Percentiles rank a stretch among this genome's conserved stretches.
These are phyloP conservation scores for Scaptomyza parva DNA, from an alignment of 2,888 invertebrate genomes.

Conservation along the genomic window DNA sequence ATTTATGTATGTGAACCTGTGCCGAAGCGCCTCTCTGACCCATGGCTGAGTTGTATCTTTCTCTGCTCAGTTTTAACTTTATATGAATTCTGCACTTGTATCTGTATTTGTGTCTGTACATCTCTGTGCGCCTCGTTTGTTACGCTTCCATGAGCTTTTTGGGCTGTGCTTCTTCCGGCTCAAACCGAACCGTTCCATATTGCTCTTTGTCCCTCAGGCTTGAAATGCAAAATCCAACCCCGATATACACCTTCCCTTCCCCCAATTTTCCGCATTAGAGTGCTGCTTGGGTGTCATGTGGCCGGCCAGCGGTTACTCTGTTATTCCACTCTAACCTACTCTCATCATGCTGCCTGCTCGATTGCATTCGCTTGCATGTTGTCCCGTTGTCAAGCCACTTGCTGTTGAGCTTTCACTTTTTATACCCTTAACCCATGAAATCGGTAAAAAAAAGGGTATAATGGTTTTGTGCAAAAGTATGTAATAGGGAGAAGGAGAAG, in stretches of 20 bases:
- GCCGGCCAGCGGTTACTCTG: constrained; percentile 40
- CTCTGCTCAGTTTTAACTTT: constrained; percentile 34
- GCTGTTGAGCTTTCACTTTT: constrained; percentile 69
- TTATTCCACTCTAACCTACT: background rate
- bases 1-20: constrained; percentile 47
- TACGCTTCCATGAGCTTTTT: constrained; percentile 76
- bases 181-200: constrained; percentile 39
- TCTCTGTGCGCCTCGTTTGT: constrained; percentile 58
- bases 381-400: constrained; percentile 55
- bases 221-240: constrained; percentile 68
- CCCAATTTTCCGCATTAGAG: constrained; percentile 35
- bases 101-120: constrained; percentile 11
- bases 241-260: background rate
- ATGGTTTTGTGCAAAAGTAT: too few relatives aligned
- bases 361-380: constrained; percentile 70
- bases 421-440: too few relatives aligned
- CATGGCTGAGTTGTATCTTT: constrained; percentile 69
- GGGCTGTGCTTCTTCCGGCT: constrained; percentile 74
- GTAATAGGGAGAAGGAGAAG: too few relatives aligned
- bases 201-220: constrained; percentile 23
- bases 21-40: constrained; percentile 59
- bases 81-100: constrained; percentile 1
- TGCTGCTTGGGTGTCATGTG: constrained; percentile 63
- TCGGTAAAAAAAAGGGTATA: too few relatives aligned
- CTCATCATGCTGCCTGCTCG: constrained; percentile 45